Percentiles rank a stretch among this genome's conserved stretches.
These are phyloP conservation scores for Nomada goodeniana DNA, from an alignment of 2,888 invertebrate species.

Conservation along the genomic window DNA sequence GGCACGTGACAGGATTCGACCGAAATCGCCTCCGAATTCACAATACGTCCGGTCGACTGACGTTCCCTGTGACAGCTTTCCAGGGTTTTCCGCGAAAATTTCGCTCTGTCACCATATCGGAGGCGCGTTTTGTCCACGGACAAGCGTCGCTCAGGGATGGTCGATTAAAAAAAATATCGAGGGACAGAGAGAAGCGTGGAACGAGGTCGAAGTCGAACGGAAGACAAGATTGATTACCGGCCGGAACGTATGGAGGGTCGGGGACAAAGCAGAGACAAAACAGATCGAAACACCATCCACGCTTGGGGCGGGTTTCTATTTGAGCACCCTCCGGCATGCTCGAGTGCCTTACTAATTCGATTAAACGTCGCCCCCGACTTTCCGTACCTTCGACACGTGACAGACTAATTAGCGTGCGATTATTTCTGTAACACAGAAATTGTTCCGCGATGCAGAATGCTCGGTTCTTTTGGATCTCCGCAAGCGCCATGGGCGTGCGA, in stretches of 20 bases:
- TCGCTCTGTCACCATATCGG: constrained; percentile 15
- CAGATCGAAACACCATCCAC: constrained; percentile 67
- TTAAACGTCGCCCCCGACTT: constrained; percentile 63
- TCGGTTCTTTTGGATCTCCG: neutral
- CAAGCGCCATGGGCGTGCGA: neutral
- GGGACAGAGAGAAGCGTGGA: constrained; percentile 1
- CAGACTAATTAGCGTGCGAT: constrained; percentile 66
- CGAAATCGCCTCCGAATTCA: no score
- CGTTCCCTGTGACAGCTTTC: neutral
- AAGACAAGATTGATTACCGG: constrained; percentile 63
- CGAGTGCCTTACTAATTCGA: constrained; percentile 72
- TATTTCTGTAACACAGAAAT: constrained; percentile 52
- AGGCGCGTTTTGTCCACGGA: constrained; percentile 28
- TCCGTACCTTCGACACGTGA: constrained; percentile 59
- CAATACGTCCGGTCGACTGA: neutral
- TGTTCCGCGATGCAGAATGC: neutral
- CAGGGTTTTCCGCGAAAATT: constrained; percentile 13
- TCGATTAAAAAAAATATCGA: constrained; percentile 46
- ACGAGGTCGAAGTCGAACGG: constrained; percentile 44
- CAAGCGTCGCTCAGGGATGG: constrained; percentile 32
- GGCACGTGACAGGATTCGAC: no score
- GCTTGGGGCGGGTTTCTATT: constrained; percentile 66
- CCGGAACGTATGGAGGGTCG: constrained; percentile 48
- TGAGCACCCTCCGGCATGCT: constrained; percentile 61
- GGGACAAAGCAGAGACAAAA: constrained; percentile 68